Evolutionary conservation across 2,113 vertebrate genomes (phyloP), one percentile per base, ranked within the genome.

Genomic region (Ginglymostoma cirratum): DNA sequence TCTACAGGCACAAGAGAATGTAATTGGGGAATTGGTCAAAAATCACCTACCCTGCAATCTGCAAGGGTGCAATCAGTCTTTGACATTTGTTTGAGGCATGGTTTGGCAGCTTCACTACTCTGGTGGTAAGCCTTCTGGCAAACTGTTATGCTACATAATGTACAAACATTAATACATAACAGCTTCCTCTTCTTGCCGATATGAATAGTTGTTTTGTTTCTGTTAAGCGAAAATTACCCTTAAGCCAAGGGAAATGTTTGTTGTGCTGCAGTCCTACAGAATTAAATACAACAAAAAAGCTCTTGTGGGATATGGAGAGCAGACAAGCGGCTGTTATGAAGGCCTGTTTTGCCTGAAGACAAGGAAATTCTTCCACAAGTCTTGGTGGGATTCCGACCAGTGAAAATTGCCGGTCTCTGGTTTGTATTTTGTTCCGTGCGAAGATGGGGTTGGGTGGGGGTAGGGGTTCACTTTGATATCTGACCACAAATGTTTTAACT

Each of bases 11-110:
- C 96, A 85, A 96, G 96, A 96, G 95, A 90, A 96, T 96, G 97
- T 98, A 97, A 98, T 97, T 97, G 96, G 97, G 98, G 97, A 98
- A 98, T 98, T 97, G 97, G 97, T 97, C 96, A 96, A 96, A 97
- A 98, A 97, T 97, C 97, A 96, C 89, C 96, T 97, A n/a, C 92
- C 96, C 96, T 87, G 96, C 96, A 96, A 97, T 96, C 97, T 97
- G 96, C 96, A 96, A 97, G 97, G 96, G 96, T 96, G 96, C 96
- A 97, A 97, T 97, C 97, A 97, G 97, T 96, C 96, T 95, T 96
- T 97, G 97, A 97, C 96, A 97, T 97, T 96, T 96, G 96, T 45
- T 3, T 97, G 97, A 97, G 97, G 97, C 96, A 96, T 96, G 96
- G 80, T 96, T 97, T 97, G 96, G 95, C 96, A 97, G 97, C 97